A percentile compares a stretch with the other conserved stretches of the same genome.
Conservation (phyloP, 2,113 vertebrate species). For the Oxygymnocypris stewartii region DNA sequence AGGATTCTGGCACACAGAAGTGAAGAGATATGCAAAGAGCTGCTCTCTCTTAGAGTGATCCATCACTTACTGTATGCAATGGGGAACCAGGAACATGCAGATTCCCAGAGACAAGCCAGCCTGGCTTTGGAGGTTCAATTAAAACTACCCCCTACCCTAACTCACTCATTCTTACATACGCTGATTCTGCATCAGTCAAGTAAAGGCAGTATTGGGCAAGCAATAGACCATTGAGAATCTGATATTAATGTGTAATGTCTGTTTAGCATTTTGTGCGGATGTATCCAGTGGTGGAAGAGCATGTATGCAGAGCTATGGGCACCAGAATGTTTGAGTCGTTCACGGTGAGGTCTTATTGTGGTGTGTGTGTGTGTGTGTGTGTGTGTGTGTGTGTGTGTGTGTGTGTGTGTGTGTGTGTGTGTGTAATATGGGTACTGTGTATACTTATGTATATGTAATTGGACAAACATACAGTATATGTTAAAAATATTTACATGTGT, state of each 20-base stretch:
- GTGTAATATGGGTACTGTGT: no score
- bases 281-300: conserved; percentile 73
- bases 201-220: neutral
- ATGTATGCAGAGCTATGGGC: conserved; percentile 72
- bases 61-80: conserved; percentile 75
- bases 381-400: no score
- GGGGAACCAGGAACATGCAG: conserved; percentile 79
- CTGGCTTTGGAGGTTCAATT: conserved; percentile 76
- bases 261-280: conserved; percentile 77
- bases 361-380: no score
- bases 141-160: neutral
- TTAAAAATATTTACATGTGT: no score
- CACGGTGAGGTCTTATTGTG: conserved; percentile 67
- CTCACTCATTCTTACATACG: neutral
- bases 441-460: no score
- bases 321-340: conserved; percentile 75
- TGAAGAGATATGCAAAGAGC: conserved; percentile 70
- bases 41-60: conserved; percentile 77
- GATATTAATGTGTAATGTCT: conserved; percentile 9
- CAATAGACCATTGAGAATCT: neutral
- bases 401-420: no score
- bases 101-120: conserved; percentile 83
- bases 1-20: conserved; percentile 76
- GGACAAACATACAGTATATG: no score
- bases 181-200: neutral